phyloP scores from a whole-genome alignment of 1,140 invertebrate species.

The Anagrus nilaparvatae region DNA sequence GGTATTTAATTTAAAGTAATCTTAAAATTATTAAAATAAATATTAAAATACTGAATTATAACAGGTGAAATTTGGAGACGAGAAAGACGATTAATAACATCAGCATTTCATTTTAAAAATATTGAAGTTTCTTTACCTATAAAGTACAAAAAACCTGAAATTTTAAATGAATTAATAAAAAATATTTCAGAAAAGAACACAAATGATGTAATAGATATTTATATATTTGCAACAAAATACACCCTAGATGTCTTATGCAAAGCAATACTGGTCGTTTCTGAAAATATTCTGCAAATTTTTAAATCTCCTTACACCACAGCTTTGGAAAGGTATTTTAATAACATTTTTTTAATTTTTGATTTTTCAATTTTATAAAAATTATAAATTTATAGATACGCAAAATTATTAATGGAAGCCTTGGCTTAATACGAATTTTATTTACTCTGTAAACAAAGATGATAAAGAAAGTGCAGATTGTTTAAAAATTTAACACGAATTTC shows the following conservation, averaged over 20 bases:
- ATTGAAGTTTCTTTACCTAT: constrained; percentile 64
- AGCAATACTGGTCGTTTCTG: constrained; percentile 71
- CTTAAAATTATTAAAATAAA: constrained; percentile 7
- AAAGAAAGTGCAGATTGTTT: too few species aligned
- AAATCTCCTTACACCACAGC: constrained; percentile 65
- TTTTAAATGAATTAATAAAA: constrained; percentile 45
- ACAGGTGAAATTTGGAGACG: constrained; percentile 67
- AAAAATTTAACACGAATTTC: too few species aligned
- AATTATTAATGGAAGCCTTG: too few species aligned
- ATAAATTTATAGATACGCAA: too few species aligned
- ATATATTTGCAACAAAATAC: constrained; percentile 52
- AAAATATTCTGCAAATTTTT: constrained; percentile 60
- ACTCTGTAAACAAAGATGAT: too few species aligned
- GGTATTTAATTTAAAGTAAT: too few species aligned
- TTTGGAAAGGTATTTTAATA: constrained; percentile 57
- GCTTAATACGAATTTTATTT: too few species aligned
- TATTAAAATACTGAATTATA: neutral
- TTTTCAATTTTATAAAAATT: too few species aligned
- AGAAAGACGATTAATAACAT: constrained; percentile 69
- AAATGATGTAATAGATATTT: constrained; percentile 49
- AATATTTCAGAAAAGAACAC: constrained; percentile 33
- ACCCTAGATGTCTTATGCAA: constrained; percentile 78
- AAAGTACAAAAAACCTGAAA: constrained; percentile 61
- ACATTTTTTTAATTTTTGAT: too few species aligned
- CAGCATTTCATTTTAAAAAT: constrained; percentile 81